These are phyloP conservation scores for Sebastes aleutianus DNA, from an alignment of 2,797 vertebrate genomes.

Conservation along the genomic window DNA sequence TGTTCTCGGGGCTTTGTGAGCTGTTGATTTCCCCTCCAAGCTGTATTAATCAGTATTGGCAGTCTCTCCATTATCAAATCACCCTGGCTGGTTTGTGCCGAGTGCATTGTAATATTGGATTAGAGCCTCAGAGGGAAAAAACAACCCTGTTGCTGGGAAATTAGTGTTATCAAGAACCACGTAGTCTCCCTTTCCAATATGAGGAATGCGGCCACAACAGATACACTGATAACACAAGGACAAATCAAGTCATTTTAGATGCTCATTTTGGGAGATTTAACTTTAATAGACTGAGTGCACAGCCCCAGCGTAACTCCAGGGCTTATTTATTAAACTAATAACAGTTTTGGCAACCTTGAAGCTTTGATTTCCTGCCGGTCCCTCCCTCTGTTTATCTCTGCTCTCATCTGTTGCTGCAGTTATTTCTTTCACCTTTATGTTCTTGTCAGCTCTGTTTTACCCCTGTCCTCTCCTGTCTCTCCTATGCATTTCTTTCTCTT, in stretches of 20 bases:
- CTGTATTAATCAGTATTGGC: slow-evolving; percentile 55
- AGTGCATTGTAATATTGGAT: slow-evolving; percentile 64
- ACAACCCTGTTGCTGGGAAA: slow-evolving; percentile 49
- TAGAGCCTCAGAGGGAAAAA: slow-evolving; percentile 51
- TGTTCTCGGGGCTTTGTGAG: slow-evolving; percentile 18
- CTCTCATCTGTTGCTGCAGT: slow-evolving; percentile 46
- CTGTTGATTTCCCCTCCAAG: slow-evolving; percentile 46
- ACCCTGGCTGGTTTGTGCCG: slow-evolving; percentile 30
- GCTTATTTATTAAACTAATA: slow-evolving; percentile 30
- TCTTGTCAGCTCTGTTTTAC: slow-evolving; percentile 35
- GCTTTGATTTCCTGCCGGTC: slow-evolving; percentile 45
- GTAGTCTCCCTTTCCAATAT: slow-evolving; percentile 39
- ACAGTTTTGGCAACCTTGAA: slow-evolving; percentile 19
- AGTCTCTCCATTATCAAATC: slow-evolving; percentile 64
- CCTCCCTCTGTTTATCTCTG: slow-evolving; percentile 25
- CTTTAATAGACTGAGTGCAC: slow-evolving; percentile 28
- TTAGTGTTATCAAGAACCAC: slow-evolving; percentile 35
- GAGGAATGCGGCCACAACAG: slow-evolving; percentile 21
- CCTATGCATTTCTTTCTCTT: slow-evolving; percentile 55
- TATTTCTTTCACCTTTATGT: slow-evolving; percentile 39
- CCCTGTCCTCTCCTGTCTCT: slow-evolving; percentile 43
- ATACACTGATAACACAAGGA: slow-evolving; percentile 40
- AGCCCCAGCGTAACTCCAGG: neutral
- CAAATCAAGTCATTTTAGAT: slow-evolving; percentile 31
- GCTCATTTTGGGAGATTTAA: slow-evolving; percentile 29